Conservation (phyloP, 2,113 vertebrate species). For the Ranitomeya imitator region DNA sequence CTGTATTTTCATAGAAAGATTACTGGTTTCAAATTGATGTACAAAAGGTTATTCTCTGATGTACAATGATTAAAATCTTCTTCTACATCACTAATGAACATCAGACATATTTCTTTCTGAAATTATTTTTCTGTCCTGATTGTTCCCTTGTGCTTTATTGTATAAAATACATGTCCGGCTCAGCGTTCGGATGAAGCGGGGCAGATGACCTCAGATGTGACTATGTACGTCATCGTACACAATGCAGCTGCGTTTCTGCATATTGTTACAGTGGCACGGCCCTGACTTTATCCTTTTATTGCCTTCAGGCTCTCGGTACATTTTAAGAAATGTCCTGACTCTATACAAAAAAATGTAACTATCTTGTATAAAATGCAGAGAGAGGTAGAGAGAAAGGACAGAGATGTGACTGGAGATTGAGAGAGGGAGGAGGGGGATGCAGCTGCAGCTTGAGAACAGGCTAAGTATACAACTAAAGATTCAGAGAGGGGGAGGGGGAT, state of each 20-base stretch:
- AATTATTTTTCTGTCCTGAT: constrained; percentile 3
- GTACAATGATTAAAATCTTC: constrained; percentile 49
- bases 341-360: no score
- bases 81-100: constrained; percentile 50
- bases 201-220: neutral
- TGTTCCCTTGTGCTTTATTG: constrained; percentile 16
- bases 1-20: constrained; percentile 52
- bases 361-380: no score
- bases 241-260: neutral
- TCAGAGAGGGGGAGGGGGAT: no score
- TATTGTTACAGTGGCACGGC: no score
- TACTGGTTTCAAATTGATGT: constrained; percentile 55
- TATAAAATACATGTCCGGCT: neutral
- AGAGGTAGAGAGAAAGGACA: no score
- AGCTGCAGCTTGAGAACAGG: no score
- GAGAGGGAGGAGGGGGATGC: no score
- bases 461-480: no score
- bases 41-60: constrained; percentile 56
- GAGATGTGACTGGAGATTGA: no score
- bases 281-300: no score
- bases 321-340: no score
- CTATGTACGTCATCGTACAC: neutral
- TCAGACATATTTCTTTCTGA: neutral
- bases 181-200: neutral
- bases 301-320: no score